A percentile compares a stretch with the other conserved stretches of the same genome.
Conservation (phyloP, 2,888 invertebrate species). For the Pristionchus maxplancki region DNA sequence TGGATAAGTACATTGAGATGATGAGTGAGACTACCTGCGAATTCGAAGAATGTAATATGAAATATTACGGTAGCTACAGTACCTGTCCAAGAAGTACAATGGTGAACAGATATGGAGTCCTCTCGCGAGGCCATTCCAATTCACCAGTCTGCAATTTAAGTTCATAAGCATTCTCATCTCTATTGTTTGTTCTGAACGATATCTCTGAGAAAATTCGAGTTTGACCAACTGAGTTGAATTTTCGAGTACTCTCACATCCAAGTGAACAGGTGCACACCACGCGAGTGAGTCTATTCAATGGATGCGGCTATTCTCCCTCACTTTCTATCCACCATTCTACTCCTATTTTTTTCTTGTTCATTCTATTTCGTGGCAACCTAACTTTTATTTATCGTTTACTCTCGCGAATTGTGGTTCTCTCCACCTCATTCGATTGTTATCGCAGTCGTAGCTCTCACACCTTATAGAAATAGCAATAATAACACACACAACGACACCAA, state of each 20-base stretch:
- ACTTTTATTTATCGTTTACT: not conserved
- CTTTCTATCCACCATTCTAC: not conserved
- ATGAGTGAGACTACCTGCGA: slow-evolving; percentile 32
- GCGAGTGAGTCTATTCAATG: not conserved
- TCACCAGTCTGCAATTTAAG: slow-evolving; percentile 28
- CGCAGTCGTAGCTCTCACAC: too few species aligned
- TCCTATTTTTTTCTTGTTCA: not conserved
- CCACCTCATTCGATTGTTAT: too few species aligned
- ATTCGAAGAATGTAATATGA: not conserved
- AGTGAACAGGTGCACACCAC: not conserved
- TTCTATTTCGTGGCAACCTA: not conserved
- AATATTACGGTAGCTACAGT: not conserved
- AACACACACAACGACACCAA: too few species aligned
- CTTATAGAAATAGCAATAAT: too few species aligned
- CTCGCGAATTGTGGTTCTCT: too few species aligned
- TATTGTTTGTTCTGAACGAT: not conserved
- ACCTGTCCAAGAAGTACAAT: slow-evolving; percentile 47
- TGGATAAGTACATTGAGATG: slow-evolving; percentile 33
- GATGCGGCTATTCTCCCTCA: not conserved
- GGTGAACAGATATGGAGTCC: slow-evolving; percentile 43
- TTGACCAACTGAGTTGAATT: not conserved
- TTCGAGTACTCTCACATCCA: not conserved
- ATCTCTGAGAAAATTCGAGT: not conserved
- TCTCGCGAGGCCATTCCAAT: slow-evolving; percentile 38
- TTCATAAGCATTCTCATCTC: not conserved